phyloP scores from a whole-genome alignment of 2,113 vertebrate genomes.

The Herpetotheres cachinnans region DNA sequence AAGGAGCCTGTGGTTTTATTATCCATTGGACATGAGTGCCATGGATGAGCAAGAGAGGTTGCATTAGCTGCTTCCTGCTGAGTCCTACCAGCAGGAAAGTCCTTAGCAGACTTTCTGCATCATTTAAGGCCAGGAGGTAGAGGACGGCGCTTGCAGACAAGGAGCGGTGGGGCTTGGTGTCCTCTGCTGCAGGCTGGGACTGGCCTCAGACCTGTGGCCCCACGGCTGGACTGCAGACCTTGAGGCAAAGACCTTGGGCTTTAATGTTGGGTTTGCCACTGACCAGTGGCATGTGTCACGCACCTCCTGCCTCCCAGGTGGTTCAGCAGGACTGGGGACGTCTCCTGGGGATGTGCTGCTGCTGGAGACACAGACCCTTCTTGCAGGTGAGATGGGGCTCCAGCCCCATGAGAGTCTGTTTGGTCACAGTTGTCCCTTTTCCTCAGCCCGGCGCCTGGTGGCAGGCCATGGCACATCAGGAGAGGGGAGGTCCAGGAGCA shows the following conservation, averaged over 20 bases:
- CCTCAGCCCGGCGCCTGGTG: neutral
- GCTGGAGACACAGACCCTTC: neutral
- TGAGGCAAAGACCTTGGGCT: neutral
- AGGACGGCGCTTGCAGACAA: neutral
- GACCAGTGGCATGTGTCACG: rapidly evolving
- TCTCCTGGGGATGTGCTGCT: neutral
- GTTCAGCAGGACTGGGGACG: neutral
- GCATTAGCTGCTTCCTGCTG: slow-evolving; percentile 30
- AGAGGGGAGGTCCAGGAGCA: neutral
- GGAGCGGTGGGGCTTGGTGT: neutral
- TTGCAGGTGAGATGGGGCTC: neutral
- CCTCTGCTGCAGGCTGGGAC: neutral
- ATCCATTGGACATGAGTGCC: neutral
- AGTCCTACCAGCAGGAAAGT: neutral
- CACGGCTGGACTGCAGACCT: rapidly evolving
- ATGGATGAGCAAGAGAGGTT: neutral
- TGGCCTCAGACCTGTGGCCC: neutral
- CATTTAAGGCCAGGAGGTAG: neutral
- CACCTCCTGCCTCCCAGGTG: neutral
- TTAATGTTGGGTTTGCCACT: neutral
- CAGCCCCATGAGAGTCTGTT: neutral
- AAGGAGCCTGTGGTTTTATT: slow-evolving; percentile 44
- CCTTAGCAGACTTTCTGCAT: slow-evolving; percentile 14
- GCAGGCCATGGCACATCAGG: neutral
- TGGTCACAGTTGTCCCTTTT: neutral